A percentile compares a stretch with the other conserved stretches of the same genome.
Evolutionary conservation across 1,140 invertebrate genomes (phyloP).

Genomic region (Drosophila sp.): DNA sequence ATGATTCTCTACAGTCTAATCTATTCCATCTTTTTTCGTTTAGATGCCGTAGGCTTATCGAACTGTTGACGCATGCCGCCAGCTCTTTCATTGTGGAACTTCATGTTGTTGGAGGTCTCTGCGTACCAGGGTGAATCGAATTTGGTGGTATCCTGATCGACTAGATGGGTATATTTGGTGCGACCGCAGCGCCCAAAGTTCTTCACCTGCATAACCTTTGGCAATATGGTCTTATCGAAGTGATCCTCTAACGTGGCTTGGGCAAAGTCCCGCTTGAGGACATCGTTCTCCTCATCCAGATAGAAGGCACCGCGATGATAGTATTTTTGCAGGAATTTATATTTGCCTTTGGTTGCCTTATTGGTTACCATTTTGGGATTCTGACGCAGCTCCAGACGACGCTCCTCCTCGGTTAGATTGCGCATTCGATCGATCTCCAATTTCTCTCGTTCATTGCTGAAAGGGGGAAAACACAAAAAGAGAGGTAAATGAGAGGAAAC

Average conservation of each 20-base stretch:
- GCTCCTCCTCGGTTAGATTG: conserved; percentile 98
- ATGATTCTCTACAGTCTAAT: neutral
- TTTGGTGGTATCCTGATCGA: conserved; percentile 99
- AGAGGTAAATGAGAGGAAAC: neutral
- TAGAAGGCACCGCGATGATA: conserved; percentile 99
- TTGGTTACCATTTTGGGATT: conserved; percentile 98
- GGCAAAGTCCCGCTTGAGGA: conserved; percentile 97
- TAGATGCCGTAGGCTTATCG: conserved; percentile 91
- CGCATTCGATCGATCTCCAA: conserved; percentile 95
- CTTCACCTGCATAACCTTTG: conserved; percentile 99
- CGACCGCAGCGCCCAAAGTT: conserved; percentile 99
- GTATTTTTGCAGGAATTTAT: conserved; percentile 99
- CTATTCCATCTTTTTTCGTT: conserved; percentile 85
- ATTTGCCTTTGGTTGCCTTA: conserved; percentile 98
- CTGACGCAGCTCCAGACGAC: conserved; percentile 92
- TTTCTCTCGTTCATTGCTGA: conserved; percentile 91
- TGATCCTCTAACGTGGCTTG: conserved; percentile 99
- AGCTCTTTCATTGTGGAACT: conserved; percentile 94
- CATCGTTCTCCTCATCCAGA: conserved; percentile 96
- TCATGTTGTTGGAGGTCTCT: conserved; percentile 92
- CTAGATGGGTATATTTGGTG: conserved; percentile 99
- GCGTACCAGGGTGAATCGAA: conserved; percentile 98
- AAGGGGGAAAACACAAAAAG: conserved; percentile 24
- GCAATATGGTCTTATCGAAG: conserved; percentile 99
- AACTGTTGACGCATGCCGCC: conserved; percentile 98